Conservation (phyloP, 2,797 vertebrate genomes). For the Catamblyrhynchus diadema region DNA sequence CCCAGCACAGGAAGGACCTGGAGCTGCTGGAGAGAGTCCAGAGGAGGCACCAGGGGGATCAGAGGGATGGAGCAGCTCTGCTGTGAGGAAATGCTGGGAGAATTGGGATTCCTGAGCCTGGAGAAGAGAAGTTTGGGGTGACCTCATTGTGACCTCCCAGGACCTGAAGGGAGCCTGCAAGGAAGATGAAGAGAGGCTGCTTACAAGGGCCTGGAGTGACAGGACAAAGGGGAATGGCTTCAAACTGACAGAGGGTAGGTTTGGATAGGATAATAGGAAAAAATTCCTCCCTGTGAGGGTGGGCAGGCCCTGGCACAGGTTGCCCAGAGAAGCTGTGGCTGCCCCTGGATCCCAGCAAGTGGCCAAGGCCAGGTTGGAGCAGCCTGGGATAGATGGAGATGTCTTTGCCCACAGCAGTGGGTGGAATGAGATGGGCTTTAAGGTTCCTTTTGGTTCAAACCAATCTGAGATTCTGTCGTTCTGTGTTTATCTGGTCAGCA, state of each 20-base stretch:
- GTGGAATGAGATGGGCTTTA: background rate
- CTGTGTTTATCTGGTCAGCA: background rate
- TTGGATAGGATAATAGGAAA: background rate
- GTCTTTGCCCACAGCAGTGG: background rate
- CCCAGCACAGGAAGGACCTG: background rate
- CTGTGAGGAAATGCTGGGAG: background rate
- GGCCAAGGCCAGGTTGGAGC: background rate
- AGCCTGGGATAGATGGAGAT: rapidly evolving
- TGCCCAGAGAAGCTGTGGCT: background rate
- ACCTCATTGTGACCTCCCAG: background rate
- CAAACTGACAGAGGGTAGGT: background rate
- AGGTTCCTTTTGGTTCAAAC: background rate
- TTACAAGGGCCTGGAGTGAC: background rate
- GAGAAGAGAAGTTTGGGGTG: background rate
- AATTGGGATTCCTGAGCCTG: background rate
- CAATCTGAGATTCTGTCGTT: background rate
- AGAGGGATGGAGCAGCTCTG: background rate
- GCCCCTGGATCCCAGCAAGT: background rate
- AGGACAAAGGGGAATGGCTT: background rate
- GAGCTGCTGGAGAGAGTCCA: background rate
- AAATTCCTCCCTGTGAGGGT: background rate
- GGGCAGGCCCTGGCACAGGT: rapidly evolving
- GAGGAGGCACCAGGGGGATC: background rate
- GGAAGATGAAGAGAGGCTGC: background rate
- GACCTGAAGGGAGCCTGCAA: background rate